Conservation (phyloP, 1,140 invertebrate genomes). For the Delia radicum region DNA sequence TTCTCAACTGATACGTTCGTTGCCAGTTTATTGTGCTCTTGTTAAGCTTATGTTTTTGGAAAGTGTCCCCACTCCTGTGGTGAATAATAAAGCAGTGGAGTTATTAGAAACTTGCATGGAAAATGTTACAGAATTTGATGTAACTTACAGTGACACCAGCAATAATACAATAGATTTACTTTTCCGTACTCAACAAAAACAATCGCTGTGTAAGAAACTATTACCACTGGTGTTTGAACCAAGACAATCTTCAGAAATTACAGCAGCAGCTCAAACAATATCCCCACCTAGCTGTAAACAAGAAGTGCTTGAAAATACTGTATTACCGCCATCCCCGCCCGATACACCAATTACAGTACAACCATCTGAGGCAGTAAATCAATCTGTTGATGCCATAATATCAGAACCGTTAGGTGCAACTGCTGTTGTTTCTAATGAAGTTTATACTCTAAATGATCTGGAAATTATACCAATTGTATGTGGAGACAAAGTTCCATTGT, state of each 20-base stretch:
- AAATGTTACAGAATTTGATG: background rate
- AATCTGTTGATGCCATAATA: too few relatives aligned
- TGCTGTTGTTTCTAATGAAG: too few relatives aligned
- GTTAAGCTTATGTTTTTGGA: slow-evolving; percentile 12
- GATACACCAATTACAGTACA: background rate
- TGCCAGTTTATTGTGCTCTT: background rate
- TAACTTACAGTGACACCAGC: background rate
- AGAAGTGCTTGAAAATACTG: too few relatives aligned
- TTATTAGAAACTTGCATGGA: background rate
- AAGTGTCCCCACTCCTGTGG: background rate
- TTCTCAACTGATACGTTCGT: background rate
- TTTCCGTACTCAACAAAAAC: background rate
- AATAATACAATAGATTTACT: background rate
- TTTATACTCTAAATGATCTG: slow-evolving; percentile 11
- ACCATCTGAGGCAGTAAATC: too few relatives aligned
- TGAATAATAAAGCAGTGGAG: slow-evolving; percentile 4
- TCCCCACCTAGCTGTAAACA: too few relatives aligned
- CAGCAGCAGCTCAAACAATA: too few relatives aligned
- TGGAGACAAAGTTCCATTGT: slow-evolving; percentile 2
- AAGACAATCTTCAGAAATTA: background rate
- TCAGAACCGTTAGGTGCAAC: too few relatives aligned
- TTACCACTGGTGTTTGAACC: slow-evolving; percentile 17
- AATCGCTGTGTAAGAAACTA: slow-evolving; percentile 18
- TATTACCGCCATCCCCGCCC: background rate
- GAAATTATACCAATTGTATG: slow-evolving; percentile 15